Percentiles rank a stretch among this genome's conserved stretches.
Evolutionary conservation across 2,113 vertebrate species (phyloP).

Genomic region (Indicator indicator): DNA sequence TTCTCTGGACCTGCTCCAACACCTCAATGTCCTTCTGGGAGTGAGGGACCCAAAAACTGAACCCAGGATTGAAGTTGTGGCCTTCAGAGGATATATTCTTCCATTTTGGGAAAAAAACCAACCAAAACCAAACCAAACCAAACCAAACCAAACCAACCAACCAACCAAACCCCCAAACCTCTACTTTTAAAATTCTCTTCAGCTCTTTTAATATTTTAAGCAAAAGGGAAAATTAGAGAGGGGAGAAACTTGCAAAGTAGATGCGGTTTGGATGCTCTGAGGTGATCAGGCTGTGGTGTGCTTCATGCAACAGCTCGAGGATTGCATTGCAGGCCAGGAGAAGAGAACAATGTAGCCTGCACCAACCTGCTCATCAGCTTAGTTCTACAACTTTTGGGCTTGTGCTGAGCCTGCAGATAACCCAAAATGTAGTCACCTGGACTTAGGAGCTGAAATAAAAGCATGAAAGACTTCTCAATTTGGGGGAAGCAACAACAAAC

Average conservation of each 20-base stretch:
- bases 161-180: not conserved
- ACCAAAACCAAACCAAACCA: no score
- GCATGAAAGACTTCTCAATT: not conserved
- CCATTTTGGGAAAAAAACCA: not conserved
- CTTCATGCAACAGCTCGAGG: not conserved
- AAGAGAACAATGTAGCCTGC: not conserved
- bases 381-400: not conserved
- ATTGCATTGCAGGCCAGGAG: not conserved
- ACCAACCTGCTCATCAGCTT: not conserved
- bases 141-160: no score
- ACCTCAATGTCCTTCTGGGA: no score
- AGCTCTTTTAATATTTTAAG: not conserved
- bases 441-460: not conserved
- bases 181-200: not conserved
- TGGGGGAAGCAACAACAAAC: rapidly evolving
- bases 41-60: no score
- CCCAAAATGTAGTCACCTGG: not conserved
- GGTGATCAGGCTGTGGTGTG: not conserved
- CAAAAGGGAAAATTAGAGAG: not conserved
- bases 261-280: not conserved
- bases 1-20: no score
- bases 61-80: no score
- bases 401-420: not conserved
- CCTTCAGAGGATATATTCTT: not conserved
- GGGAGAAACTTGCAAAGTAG: not conserved